Conservation (phyloP, 2,888 invertebrate genomes). For the Hedya salicella region DNA sequence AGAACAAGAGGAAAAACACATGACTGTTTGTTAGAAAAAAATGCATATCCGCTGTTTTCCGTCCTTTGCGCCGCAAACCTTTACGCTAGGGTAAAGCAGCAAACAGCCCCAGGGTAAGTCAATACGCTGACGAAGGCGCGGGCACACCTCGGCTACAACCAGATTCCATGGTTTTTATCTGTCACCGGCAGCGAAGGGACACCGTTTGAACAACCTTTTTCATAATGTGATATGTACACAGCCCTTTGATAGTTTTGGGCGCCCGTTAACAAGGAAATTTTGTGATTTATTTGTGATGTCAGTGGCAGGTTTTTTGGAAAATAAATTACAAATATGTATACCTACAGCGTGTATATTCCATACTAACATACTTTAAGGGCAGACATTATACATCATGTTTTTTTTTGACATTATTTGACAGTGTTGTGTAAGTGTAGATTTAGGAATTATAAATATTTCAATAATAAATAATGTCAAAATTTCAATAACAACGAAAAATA, state of each 20-base stretch:
- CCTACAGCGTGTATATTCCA: background rate
- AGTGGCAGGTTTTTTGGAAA: constrained; percentile 12
- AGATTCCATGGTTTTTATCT: constrained; percentile 77
- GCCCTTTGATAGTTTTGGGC: constrained; percentile 35
- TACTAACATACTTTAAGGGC: too few relatives aligned
- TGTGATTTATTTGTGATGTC: constrained; percentile 25
- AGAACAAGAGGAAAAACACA: too few relatives aligned
- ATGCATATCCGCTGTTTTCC: constrained; percentile 48
- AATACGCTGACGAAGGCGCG: constrained; percentile 81
- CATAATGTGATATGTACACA: constrained; percentile 56
- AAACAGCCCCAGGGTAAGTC: constrained; percentile 80
- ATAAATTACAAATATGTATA: constrained; percentile 1
- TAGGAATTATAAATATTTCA: too few relatives aligned
- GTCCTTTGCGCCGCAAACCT: constrained; percentile 58
- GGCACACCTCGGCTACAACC: constrained; percentile 67
- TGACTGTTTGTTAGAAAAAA: too few relatives aligned
- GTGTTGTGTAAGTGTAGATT: too few relatives aligned
- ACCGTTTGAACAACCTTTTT: constrained; percentile 64
- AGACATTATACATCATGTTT: too few relatives aligned
- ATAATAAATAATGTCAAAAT: too few relatives aligned
- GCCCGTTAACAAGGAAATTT: constrained; percentile 34
- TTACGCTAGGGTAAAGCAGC: constrained; percentile 78
- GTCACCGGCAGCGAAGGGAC: constrained; percentile 69
- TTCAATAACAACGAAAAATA: too few relatives aligned
- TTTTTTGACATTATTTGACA: too few relatives aligned